phyloP scores from a whole-genome alignment of 2,888 invertebrate species.

The Volucella zonaria region DNA sequence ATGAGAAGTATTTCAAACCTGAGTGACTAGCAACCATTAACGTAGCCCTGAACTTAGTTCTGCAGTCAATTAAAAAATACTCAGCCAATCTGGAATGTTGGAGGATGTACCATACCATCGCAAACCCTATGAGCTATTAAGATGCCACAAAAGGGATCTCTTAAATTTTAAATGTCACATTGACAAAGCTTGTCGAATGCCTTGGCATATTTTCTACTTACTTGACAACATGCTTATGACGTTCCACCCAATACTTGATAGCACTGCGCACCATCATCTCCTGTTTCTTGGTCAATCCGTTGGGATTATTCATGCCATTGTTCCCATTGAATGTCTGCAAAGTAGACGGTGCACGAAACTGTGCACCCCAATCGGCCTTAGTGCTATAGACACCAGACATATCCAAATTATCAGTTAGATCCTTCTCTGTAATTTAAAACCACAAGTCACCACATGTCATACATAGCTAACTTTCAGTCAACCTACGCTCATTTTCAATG shows the following conservation, averaged over 20 bases:
- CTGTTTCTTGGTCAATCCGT: conserved; percentile 91
- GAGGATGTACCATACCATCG: too few species aligned
- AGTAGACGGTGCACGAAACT: conserved; percentile 87
- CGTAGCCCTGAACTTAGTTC: too few species aligned
- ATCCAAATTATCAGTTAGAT: conserved; percentile 85
- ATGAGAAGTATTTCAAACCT: too few species aligned
- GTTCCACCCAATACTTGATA: conserved; percentile 94
- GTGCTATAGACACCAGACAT: conserved; percentile 90
- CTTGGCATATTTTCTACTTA: conserved; percentile 81
- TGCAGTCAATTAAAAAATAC: too few species aligned
- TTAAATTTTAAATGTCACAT: too few species aligned
- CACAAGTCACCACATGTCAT: conserved; percentile 4
- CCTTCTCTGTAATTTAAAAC: conserved; percentile 80
- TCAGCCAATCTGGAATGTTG: too few species aligned
- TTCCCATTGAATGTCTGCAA: conserved; percentile 85
- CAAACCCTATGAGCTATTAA: too few species aligned
- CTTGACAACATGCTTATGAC: conserved; percentile 95
- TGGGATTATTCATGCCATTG: conserved; percentile 86
- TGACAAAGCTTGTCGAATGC: background rate
- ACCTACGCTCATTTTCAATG: conserved; percentile 81
- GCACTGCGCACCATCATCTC: conserved; percentile 93
- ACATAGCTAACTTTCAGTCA: background rate
- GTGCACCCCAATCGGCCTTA: conserved; percentile 90
- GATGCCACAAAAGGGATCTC: too few species aligned
- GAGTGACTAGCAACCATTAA: too few species aligned